A percentile compares a stretch with the other conserved stretches of the same genome.
Conservation (phyloP, 2,888 invertebrate species). For the Aphodius granarius region DNA sequence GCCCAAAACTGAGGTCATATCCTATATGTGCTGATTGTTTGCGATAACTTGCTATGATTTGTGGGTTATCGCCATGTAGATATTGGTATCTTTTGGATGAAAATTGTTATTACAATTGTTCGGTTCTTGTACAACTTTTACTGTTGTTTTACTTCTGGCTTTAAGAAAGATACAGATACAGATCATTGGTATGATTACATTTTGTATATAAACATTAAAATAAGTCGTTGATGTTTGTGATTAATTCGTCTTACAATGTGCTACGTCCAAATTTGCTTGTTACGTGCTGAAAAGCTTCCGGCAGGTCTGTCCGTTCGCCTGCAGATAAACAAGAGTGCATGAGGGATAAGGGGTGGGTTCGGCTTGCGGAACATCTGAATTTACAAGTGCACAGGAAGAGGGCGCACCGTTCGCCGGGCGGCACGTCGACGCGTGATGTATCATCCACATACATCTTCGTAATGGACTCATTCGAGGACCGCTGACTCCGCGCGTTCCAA, state of each 20-base stretch:
- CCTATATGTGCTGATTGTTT: background rate
- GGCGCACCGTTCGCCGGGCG: constrained; percentile 10
- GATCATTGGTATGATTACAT: too few relatives aligned
- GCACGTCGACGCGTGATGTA: constrained; percentile 34
- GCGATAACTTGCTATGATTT: background rate
- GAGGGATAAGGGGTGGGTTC: background rate
- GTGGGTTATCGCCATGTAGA: background rate
- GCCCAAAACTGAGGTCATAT: background rate
- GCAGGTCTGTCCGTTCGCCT: background rate
- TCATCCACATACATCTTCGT: constrained; percentile 38
- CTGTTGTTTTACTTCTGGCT: too few relatives aligned
- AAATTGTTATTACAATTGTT: too few relatives aligned
- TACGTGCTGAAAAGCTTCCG: background rate
- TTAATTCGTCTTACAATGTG: too few relatives aligned
- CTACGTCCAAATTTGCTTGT: background rate
- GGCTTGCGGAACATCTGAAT: constrained; percentile 19
- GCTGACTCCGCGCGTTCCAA: constrained; percentile 31
- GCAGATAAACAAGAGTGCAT: background rate
- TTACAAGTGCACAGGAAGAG: constrained; percentile 17
- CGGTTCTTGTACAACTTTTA: too few relatives aligned
- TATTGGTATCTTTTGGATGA: background rate
- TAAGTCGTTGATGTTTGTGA: too few relatives aligned
- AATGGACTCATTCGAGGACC: constrained; percentile 36
- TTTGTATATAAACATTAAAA: too few relatives aligned
- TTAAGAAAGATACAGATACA: too few relatives aligned